phyloP scores from a whole-genome alignment of 1,140 invertebrate species.

The Heliconius hewitsoni region DNA sequence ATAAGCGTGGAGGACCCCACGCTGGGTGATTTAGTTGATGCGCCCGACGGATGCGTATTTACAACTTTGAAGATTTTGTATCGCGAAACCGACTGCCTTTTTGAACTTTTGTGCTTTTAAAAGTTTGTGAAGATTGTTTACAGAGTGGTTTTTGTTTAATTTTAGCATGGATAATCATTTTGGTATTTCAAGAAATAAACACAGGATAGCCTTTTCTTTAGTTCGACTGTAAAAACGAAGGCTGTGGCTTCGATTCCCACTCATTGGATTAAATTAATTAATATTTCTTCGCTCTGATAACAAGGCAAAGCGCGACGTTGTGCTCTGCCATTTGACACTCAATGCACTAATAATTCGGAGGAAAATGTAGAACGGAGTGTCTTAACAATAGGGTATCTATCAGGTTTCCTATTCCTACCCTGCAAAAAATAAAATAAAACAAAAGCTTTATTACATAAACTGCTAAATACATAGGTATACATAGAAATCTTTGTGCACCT shows the following conservation, averaged over 20 bases:
- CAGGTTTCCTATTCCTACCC: too few species aligned
- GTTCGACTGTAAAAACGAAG: too few species aligned
- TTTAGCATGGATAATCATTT: background rate
- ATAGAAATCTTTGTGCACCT: conserved; percentile 29
- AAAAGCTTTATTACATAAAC: background rate
- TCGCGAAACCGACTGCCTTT: conserved; percentile 9
- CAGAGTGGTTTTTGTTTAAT: background rate
- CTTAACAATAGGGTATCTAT: too few species aligned
- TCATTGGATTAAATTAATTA: too few species aligned
- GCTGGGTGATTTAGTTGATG: conserved; percentile 68
- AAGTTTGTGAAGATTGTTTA: background rate
- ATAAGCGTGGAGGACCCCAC: conserved; percentile 53
- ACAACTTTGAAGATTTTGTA: conserved; percentile 26
- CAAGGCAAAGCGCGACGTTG: too few species aligned
- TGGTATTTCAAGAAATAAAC: background rate
- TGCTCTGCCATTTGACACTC: too few species aligned
- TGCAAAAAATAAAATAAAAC: too few species aligned
- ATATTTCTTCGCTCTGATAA: too few species aligned
- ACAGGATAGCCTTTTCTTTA: too few species aligned
- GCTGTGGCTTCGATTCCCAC: too few species aligned
- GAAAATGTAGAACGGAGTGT: too few species aligned
- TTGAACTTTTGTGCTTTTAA: conserved; percentile 2
- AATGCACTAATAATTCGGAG: too few species aligned
- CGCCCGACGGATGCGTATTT: conserved; percentile 35
- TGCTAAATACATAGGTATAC: background rate